Evolutionary conservation across 1,140 invertebrate genomes (phyloP).

Genomic region (Magallana gigas): DNA sequence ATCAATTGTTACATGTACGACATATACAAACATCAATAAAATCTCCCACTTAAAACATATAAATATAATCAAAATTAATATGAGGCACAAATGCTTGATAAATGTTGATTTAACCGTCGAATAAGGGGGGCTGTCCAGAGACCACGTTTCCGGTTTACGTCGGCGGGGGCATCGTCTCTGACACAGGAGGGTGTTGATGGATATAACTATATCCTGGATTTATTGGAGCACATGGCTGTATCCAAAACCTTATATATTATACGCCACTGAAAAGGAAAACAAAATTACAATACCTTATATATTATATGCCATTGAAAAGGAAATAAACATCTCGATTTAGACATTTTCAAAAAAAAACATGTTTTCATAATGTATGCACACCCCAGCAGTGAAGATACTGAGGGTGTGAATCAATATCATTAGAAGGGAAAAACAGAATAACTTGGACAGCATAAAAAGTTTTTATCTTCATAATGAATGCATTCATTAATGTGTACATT

Average conservation of each 20-base stretch:
- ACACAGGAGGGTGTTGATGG: no score
- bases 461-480: neutral
- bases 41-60: no score
- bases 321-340: neutral
- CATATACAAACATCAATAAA: no score
- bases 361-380: neutral
- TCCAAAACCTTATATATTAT: neutral
- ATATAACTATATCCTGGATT: no score
- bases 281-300: no score
- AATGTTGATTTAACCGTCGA: no score
- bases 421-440: neutral
- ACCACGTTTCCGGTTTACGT: no score
- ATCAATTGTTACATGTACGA: no score
- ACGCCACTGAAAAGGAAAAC: neutral
- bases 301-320: neutral
- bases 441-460: neutral
- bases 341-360: neutral
- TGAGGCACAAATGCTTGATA: no score
- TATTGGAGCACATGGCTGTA: neutral
- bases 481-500: neutral
- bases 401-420: neutral
- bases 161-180: no score
- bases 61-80: no score
- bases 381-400: neutral
- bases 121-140: no score